Conservation (phyloP, 2,888 invertebrate species). For the Geophilus truncorum region DNA sequence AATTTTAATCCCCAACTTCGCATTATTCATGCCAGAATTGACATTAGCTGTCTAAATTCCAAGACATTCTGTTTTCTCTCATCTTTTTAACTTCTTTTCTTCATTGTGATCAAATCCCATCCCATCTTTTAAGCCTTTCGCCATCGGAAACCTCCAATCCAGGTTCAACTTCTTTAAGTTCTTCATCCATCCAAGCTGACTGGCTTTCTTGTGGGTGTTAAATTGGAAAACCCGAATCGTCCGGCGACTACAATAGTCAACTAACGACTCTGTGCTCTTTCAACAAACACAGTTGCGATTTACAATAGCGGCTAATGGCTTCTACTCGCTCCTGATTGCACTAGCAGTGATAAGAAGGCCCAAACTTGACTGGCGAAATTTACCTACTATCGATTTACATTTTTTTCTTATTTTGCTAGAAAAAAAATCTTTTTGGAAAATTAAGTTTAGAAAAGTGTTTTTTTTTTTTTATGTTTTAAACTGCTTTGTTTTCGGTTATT, state of each 20-base stretch:
- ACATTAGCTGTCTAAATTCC: too few relatives aligned
- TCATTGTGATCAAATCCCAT: background rate
- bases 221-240: slow-evolving; percentile 18
- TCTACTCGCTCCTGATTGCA: background rate
- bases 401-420: too few relatives aligned
- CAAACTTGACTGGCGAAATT: too few relatives aligned
- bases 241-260: slow-evolving; percentile 23
- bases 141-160: background rate
- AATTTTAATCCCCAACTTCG: too few relatives aligned
- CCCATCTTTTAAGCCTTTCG: background rate
- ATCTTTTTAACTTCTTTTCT: too few relatives aligned
- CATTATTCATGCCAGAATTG: too few relatives aligned
- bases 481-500: background rate
- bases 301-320: slow-evolving; percentile 8
- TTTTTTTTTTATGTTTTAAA: background rate
- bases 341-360: background rate
- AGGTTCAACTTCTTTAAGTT: background rate
- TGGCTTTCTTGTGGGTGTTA: slow-evolving; percentile 18
- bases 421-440: too few relatives aligned
- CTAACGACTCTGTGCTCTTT: slow-evolving; percentile 8
- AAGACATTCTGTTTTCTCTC: too few relatives aligned
- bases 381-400: too few relatives aligned
- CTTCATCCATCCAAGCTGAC: background rate
- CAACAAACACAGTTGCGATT: background rate
- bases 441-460: background rate